These are phyloP conservation scores for Eilema griseolum DNA, from an alignment of 2,888 invertebrate species.

Conservation along the genomic window DNA sequence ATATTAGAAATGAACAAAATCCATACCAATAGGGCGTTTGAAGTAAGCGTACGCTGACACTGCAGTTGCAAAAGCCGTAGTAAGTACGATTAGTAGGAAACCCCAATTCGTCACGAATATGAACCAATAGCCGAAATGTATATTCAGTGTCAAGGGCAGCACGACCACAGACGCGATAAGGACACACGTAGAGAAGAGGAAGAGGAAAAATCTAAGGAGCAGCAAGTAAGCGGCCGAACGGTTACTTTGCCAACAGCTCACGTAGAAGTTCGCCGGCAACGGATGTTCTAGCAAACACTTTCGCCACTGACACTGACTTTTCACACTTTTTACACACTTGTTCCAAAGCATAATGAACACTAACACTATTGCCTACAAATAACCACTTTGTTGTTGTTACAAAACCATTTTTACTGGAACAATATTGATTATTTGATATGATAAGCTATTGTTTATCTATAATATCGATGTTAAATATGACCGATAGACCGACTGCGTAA, in stretches of 20 bases:
- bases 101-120: slow-evolving; percentile 83
- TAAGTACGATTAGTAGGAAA: slow-evolving; percentile 67
- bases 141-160: slow-evolving; percentile 59
- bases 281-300: slow-evolving; percentile 65
- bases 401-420: slow-evolving; percentile 40
- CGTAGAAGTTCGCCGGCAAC: slow-evolving; percentile 70
- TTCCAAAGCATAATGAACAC: slow-evolving; percentile 56
- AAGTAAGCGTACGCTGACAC: slow-evolving; percentile 69
- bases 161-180: slow-evolving; percentile 58
- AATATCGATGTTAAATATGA: slow-evolving; percentile 43
- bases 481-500: slow-evolving; percentile 58
- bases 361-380: slow-evolving; percentile 30
- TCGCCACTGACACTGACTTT: slow-evolving; percentile 63
- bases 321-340: slow-evolving; percentile 50
- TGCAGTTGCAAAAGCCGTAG: slow-evolving; percentile 64
- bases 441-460: slow-evolving; percentile 54
- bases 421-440: slow-evolving; percentile 36
- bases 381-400: slow-evolving; percentile 47
- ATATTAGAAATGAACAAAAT: slow-evolving; percentile 29
- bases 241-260: slow-evolving; percentile 73
- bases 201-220: slow-evolving; percentile 62
- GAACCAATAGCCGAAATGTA: slow-evolving; percentile 72
- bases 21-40: slow-evolving; percentile 69
- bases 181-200: slow-evolving; percentile 66
- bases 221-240: slow-evolving; percentile 67